Conservation (phyloP, 2,797 vertebrate genomes). For the Spizella passerina region DNA sequence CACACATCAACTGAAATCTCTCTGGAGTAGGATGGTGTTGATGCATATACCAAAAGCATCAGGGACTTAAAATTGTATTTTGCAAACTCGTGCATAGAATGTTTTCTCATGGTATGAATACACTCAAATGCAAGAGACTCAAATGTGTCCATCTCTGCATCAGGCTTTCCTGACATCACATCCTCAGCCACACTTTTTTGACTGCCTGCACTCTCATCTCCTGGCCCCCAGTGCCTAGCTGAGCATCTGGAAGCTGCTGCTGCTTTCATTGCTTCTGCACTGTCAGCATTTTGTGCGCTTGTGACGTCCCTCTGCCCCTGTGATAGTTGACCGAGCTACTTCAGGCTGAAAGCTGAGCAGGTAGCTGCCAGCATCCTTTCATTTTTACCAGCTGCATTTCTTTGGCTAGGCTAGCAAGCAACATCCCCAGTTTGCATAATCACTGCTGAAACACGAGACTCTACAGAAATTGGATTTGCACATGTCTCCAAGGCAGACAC, state of each 20-base stretch:
- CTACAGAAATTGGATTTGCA: background rate
- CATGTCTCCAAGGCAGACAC: constrained; percentile 1
- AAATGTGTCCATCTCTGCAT: background rate
- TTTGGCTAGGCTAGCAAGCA: constrained; percentile 34
- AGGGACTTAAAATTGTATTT: background rate
- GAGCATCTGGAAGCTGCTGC: constrained; percentile 16
- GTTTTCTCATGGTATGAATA: background rate
- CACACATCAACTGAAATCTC: background rate
- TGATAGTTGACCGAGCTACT: constrained; percentile 3
- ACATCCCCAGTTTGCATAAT: background rate
- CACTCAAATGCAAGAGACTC: background rate
- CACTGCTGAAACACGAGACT: background rate
- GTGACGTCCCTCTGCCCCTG: background rate
- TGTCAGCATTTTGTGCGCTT: background rate
- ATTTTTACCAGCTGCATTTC: constrained; percentile 51
- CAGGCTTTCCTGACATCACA: background rate
- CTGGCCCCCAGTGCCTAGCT: background rate
- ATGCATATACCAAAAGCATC: background rate
- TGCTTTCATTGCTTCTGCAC: background rate
- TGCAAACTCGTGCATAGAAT: background rate
- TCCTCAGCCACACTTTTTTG: background rate
- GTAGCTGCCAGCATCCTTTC: constrained; percentile 53
- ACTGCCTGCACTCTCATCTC: background rate
- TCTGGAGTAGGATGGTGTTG: background rate
- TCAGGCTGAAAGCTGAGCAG: constrained; percentile 49